phyloP scores from a whole-genome alignment of 2,888 invertebrate genomes.

The Diplolepis rosae region DNA sequence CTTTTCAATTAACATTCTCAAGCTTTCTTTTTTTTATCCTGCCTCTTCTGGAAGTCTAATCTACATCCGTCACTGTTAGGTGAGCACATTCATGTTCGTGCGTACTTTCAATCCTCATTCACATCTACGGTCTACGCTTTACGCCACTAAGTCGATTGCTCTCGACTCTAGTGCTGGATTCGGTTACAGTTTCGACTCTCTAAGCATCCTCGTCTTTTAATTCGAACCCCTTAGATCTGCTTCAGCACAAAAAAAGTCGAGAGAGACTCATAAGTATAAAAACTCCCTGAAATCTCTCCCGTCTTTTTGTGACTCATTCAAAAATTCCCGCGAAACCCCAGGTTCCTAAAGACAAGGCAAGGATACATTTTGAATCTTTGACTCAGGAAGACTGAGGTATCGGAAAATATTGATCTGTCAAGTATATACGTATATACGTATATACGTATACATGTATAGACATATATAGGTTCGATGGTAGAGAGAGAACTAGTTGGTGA shows the following conservation, averaged over 20 bases:
- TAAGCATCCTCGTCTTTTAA: constrained; percentile 15
- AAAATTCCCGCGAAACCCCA: not conserved
- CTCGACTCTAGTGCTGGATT: constrained; percentile 31
- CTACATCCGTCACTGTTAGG: constrained; percentile 1
- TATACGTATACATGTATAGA: constrained; percentile 37
- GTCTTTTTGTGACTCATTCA: not conserved
- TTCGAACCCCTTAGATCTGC: constrained; percentile 21
- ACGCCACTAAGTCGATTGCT: constrained; percentile 36
- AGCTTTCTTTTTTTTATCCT: constrained; percentile 15
- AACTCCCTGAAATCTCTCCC: not conserved
- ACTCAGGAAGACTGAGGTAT: constrained; percentile 47
- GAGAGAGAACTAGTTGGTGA: constrained; percentile 54
- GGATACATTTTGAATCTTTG: constrained; percentile 6
- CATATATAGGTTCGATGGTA: constrained; percentile 46
- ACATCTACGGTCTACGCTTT: constrained; percentile 23
- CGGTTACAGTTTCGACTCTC: constrained; percentile 11
- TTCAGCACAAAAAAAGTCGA: not conserved
- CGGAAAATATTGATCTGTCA: constrained; percentile 67
- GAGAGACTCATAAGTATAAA: constrained; percentile 9
- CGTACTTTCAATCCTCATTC: constrained; percentile 35
- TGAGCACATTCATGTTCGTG: constrained; percentile 49
- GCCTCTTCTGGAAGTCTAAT: not conserved
- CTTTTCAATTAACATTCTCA: not conserved
- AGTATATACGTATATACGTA: constrained; percentile 39
- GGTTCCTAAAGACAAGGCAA: not conserved